phyloP scores from a whole-genome alignment of 1,140 invertebrate species.

The Meteorus sp. region DNA sequence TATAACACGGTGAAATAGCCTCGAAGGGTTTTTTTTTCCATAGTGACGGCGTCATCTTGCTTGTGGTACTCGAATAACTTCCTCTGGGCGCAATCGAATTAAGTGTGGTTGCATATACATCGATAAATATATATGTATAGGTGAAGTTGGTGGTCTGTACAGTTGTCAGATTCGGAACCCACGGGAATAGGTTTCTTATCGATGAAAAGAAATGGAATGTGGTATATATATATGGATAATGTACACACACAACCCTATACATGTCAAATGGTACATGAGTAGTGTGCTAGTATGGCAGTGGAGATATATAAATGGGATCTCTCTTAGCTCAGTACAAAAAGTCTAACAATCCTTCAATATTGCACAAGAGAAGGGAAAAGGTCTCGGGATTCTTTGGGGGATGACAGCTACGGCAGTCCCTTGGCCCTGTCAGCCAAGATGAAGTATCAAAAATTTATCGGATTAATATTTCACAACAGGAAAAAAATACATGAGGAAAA shows the following conservation, averaged over 20 bases:
- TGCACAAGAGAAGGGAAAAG: not conserved
- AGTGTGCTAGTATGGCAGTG: not conserved
- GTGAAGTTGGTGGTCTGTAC: not conserved
- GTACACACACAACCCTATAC: not conserved
- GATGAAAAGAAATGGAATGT: not conserved
- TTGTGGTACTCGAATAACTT: conserved; percentile 4
- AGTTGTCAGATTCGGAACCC: no score
- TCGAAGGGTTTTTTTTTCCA: not conserved
- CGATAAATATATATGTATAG: not conserved
- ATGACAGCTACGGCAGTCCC: no score
- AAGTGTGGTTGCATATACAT: not conserved
- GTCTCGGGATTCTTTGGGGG: not conserved
- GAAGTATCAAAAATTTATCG: no score
- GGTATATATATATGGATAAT: no score
- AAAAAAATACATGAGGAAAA: no score
- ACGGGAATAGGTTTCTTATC: not conserved
- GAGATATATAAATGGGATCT: not conserved
- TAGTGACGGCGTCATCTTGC: not conserved
- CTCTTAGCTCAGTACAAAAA: not conserved
- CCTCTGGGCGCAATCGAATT: conserved; percentile 8
- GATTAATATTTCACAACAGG: no score
- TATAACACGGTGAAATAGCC: not conserved
- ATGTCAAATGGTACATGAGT: not conserved
- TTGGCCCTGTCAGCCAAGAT: no score
- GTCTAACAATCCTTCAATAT: not conserved